Percentiles rank a stretch among this genome's conserved stretches.
These are phyloP conservation scores for Psittacula derbiana DNA, from an alignment of 2,797 vertebrate genomes.

Conservation along the genomic window DNA sequence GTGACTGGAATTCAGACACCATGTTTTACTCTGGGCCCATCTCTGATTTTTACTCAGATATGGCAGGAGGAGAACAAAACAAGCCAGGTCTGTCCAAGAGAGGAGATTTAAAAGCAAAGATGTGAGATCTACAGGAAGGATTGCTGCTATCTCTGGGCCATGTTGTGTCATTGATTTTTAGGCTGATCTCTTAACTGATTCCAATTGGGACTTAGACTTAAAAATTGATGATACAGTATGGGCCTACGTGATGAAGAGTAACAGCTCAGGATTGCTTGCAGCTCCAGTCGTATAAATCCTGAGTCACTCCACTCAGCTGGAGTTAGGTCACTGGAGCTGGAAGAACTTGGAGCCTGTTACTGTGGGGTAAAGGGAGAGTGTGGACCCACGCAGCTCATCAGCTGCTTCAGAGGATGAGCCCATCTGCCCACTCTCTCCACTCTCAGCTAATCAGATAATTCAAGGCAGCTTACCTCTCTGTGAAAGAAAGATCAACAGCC, in stretches of 20 bases:
- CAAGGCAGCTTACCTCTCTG: not conserved
- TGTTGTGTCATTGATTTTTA: slow-evolving; percentile 53
- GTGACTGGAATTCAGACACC: not conserved
- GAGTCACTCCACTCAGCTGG: not conserved
- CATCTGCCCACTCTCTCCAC: not conserved
- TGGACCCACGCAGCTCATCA: not conserved
- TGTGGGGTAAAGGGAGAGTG: not conserved
- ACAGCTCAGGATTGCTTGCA: not conserved
- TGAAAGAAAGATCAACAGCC: not conserved
- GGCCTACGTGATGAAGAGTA: not conserved
- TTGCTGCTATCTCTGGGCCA: slow-evolving; percentile 36
- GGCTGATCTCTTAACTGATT: slow-evolving; percentile 54
- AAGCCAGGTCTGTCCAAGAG: not conserved
- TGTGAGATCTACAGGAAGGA: slow-evolving; percentile 41
- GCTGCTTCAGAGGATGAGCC: not conserved
- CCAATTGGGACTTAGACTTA: not conserved
- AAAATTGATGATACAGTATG: not conserved
- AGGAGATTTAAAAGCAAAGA: slow-evolving; percentile 36
- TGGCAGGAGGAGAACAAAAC: not conserved
- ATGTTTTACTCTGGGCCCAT: not conserved
- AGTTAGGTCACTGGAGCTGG: not conserved
- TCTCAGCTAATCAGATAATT: not conserved
- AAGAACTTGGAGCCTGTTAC: not conserved
- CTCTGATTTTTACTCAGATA: slow-evolving; percentile 1
- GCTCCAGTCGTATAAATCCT: not conserved